Evolutionary conservation across 2,888 invertebrate species (phyloP).

Genomic region (Patella ulyssiponensis): DNA sequence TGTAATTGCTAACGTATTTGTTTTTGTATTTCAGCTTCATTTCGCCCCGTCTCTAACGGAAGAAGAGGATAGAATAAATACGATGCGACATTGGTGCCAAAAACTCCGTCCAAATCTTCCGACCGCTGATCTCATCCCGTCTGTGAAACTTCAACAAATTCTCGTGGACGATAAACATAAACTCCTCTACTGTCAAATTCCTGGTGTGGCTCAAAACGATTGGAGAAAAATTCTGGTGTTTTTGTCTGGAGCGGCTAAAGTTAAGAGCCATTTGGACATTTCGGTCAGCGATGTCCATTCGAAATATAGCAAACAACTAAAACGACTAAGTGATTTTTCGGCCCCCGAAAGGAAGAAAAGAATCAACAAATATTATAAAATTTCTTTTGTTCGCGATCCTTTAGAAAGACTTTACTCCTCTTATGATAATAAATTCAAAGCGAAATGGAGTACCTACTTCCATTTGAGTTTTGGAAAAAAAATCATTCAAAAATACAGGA

Average conservation of each 20-base stretch:
- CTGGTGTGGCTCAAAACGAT: conserved; percentile 91
- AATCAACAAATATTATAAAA: conserved; percentile 78
- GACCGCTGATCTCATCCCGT: conserved; percentile 24
- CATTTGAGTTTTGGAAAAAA: conserved; percentile 62
- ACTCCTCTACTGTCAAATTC: conserved; percentile 91
- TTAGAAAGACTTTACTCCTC: conserved; percentile 90
- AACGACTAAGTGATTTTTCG: conserved; percentile 32
- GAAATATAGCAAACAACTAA: conserved; percentile 37
- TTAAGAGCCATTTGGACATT: conserved; percentile 30
- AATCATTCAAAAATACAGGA: conserved; percentile 36
- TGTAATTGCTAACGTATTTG: no score
- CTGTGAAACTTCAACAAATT: conserved; percentile 32
- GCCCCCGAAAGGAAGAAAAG: conserved; percentile 28
- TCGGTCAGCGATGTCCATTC: conserved; percentile 38
- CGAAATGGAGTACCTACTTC: conserved; percentile 70
- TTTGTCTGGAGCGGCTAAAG: conserved; percentile 75
- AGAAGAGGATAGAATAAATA: conserved; percentile 25
- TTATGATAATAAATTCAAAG: conserved; percentile 86
- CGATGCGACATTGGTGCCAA: conserved; percentile 38
- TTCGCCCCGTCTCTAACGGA: not conserved
- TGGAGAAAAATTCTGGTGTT: conserved; percentile 93
- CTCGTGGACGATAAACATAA: conserved; percentile 85
- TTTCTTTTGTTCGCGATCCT: conserved; percentile 89
- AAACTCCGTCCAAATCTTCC: conserved; percentile 29
- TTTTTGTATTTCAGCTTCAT: not conserved